Conservation (phyloP, 2,888 invertebrate species). For the Caradrina kadenii region DNA sequence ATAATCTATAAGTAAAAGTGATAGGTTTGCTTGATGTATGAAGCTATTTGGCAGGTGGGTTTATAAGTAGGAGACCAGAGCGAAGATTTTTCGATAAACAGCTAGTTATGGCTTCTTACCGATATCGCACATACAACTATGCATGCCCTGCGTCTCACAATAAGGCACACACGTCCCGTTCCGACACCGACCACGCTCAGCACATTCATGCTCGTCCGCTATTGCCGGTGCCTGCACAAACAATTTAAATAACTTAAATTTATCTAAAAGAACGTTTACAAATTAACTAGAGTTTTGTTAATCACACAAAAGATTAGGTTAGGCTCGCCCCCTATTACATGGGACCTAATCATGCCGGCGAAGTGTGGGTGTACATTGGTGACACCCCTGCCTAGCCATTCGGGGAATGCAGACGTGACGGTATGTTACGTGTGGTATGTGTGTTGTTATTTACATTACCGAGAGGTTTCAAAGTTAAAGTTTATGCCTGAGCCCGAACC, state of each 20-base stretch:
- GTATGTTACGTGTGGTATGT: too few species aligned
- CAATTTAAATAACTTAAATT: neutral
- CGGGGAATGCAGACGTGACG: too few species aligned
- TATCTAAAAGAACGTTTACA: neutral
- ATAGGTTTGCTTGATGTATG: too few species aligned
- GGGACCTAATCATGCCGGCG: too few species aligned
- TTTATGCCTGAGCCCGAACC: neutral
- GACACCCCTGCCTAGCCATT: too few species aligned
- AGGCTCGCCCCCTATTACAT: too few species aligned
- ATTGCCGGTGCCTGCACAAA: conserved; percentile 94
- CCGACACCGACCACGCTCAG: conserved; percentile 97
- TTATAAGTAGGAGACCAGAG: too few species aligned
- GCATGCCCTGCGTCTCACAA: conserved; percentile 97
- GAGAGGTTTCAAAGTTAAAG: neutral
- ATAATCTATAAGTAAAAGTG: too few species aligned
- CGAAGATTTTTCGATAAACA: neutral
- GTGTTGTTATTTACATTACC: neutral
- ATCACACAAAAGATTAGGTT: too few species aligned
- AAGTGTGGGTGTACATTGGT: too few species aligned
- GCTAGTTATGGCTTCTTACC: conserved; percentile 85
- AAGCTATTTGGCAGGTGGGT: too few species aligned
- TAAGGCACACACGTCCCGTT: conserved; percentile 98
- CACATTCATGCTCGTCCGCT: conserved; percentile 96
- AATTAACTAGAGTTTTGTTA: neutral
- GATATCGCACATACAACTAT: conserved; percentile 99